These are phyloP conservation scores for Brachyrhaphis roseni DNA, from an alignment of 2,797 vertebrate genomes.

Conservation along the genomic window DNA sequence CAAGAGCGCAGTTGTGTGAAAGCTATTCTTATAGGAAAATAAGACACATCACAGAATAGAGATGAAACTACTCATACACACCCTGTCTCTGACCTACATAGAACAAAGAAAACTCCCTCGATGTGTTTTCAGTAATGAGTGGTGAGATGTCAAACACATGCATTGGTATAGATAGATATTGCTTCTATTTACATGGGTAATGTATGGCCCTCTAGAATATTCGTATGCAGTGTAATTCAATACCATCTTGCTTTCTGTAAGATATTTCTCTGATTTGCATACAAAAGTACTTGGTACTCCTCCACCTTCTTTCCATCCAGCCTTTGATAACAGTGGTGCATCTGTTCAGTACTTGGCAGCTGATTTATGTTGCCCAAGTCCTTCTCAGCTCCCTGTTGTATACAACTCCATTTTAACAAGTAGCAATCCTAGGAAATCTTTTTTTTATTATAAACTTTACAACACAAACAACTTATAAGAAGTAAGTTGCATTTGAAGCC, in stretches of 20 bases:
- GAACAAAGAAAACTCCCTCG: slow-evolving; percentile 48
- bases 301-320: slow-evolving; percentile 5
- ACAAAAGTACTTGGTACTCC: neutral
- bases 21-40: slow-evolving; percentile 63
- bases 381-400: slow-evolving; percentile 15
- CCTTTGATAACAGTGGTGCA: slow-evolving; percentile 11
- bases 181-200: slow-evolving; percentile 14
- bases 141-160: slow-evolving; percentile 22
- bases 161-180: slow-evolving; percentile 21
- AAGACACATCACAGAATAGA: slow-evolving; percentile 64
- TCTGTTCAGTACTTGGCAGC: slow-evolving; percentile 4
- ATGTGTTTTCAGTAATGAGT: slow-evolving; percentile 50
- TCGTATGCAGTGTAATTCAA: neutral
- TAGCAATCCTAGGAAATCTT: neutral
- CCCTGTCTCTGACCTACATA: slow-evolving; percentile 77
- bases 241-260: slow-evolving; percentile 6
- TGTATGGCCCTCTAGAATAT: slow-evolving; percentile 3
- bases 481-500: neutral
- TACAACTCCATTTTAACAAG: slow-evolving; percentile 8
- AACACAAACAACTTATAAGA: slow-evolving; percentile 5
- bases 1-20: slow-evolving; percentile 50
- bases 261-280: slow-evolving; percentile 21
- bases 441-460: slow-evolving; percentile 13
- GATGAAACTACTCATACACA: slow-evolving; percentile 75
- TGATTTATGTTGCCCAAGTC: slow-evolving; percentile 22